These are phyloP conservation scores for Neoitamus cyanurus DNA, from an alignment of 2,888 invertebrate genomes.

Conservation along the genomic window DNA sequence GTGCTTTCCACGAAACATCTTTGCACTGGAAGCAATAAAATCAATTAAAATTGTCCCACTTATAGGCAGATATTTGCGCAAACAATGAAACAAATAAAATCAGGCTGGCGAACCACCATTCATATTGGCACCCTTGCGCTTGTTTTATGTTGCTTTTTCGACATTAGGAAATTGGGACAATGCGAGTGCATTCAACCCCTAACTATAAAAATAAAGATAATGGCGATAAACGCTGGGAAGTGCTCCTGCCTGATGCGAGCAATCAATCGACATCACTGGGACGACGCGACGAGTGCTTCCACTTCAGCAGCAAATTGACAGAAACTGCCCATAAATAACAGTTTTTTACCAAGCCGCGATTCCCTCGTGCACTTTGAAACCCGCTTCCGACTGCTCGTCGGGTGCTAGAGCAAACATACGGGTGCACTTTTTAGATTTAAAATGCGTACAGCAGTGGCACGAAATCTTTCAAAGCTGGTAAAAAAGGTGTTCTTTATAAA, in stretches of 20 bases:
- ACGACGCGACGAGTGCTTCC: not conserved
- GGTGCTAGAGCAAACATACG: not conserved
- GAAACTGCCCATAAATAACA: conserved; percentile 15
- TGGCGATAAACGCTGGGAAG: conserved; percentile 32
- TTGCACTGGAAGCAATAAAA: not conserved
- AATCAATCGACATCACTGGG: conserved; percentile 10
- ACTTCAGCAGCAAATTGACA: conserved; percentile 13
- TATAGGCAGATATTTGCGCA: not conserved
- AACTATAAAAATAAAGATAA: conserved; percentile 48
- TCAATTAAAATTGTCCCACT: conserved; percentile 19
- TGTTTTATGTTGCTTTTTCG: conserved; percentile 23
- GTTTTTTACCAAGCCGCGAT: not conserved
- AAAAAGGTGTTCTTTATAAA: not conserved
- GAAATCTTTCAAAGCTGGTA: not conserved
- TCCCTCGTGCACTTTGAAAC: not conserved
- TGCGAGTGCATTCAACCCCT: conserved; percentile 48
- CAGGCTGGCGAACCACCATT: not conserved
- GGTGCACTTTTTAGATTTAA: not conserved
- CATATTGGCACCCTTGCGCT: not conserved
- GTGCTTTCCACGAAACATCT: not conserved
- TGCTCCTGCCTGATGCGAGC: not conserved
- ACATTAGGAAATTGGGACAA: conserved; percentile 36
- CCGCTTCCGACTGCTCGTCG: not conserved
- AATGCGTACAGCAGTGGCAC: not conserved
- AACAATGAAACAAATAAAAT: not conserved